These are phyloP conservation scores for Heterodera carotae DNA, from an alignment of 1,140 invertebrate species.

Conservation along the genomic window DNA sequence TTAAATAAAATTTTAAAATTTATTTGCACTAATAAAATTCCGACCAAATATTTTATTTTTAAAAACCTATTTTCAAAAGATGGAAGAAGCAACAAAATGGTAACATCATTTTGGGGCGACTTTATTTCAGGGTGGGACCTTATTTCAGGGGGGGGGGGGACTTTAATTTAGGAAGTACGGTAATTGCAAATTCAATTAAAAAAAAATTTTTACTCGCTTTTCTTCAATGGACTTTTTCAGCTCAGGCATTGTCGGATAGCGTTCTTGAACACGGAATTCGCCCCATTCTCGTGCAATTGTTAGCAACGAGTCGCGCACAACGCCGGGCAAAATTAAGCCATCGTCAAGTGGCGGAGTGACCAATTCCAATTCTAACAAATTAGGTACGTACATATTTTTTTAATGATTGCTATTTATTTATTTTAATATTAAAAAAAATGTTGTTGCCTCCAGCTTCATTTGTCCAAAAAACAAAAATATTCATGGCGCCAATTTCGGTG, in stretches of 20 bases:
- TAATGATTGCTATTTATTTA: not conserved
- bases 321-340: conserved; percentile 81
- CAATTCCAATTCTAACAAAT: conserved; percentile 79
- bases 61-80: no score
- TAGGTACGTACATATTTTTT: no score
- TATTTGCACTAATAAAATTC: no score
- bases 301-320: conserved; percentile 83
- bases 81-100: no score
- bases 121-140: no score
- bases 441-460: conserved; percentile 84
- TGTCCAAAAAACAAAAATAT: conserved; percentile 85
- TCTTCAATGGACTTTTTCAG: conserved; percentile 76
- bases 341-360: conserved; percentile 82
- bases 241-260: conserved; percentile 82
- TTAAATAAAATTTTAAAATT: no score
- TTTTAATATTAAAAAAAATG: not conserved
- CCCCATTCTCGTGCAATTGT: conserved; percentile 78
- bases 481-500: conserved; percentile 99
- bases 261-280: conserved; percentile 82
- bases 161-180: no score
- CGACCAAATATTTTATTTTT: no score
- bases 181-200: not conserved
- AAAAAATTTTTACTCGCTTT: conserved; percentile 76
- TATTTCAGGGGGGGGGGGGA: no score
- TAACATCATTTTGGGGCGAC: no score